Conservation (phyloP, 2,797 vertebrate species). For the Myioborus miniatus region DNA sequence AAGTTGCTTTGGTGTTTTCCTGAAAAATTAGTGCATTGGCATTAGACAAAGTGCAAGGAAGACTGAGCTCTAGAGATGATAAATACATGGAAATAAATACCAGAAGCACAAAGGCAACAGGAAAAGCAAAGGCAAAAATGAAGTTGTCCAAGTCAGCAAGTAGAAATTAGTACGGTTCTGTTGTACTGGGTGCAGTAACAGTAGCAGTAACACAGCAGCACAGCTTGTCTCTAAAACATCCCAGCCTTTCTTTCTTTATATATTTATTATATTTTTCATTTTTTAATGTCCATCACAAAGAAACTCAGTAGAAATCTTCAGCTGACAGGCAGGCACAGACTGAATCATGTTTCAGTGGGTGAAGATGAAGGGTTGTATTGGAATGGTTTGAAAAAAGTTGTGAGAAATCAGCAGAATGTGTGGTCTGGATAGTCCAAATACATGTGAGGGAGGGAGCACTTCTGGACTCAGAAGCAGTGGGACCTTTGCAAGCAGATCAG, state of each 20-base stretch:
- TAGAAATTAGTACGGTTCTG: background rate
- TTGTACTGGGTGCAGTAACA: background rate
- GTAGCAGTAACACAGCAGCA: too few relatives aligned
- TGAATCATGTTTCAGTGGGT: too few relatives aligned
- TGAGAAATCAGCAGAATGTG: background rate
- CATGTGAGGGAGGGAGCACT: background rate
- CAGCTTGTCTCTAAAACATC: too few relatives aligned
- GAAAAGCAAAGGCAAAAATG: background rate
- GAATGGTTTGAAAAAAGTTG: background rate
- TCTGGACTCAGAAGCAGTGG: background rate
- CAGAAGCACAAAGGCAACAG: background rate
- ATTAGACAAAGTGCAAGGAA: background rate
- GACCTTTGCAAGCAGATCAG: background rate
- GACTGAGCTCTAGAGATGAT: background rate
- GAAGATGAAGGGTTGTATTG: background rate
- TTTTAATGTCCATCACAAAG: too few relatives aligned
- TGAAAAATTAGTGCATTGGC: background rate
- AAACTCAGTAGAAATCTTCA: too few relatives aligned
- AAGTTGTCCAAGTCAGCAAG: background rate
- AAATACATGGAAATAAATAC: background rate
- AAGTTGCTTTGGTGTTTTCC: background rate
- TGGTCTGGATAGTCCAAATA: background rate
- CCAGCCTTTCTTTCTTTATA: too few relatives aligned
- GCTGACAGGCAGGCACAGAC: too few relatives aligned
- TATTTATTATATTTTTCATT: too few relatives aligned